Conservation (phyloP, 2,113 vertebrate genomes). For the Arvicanthis niloticus region DNA sequence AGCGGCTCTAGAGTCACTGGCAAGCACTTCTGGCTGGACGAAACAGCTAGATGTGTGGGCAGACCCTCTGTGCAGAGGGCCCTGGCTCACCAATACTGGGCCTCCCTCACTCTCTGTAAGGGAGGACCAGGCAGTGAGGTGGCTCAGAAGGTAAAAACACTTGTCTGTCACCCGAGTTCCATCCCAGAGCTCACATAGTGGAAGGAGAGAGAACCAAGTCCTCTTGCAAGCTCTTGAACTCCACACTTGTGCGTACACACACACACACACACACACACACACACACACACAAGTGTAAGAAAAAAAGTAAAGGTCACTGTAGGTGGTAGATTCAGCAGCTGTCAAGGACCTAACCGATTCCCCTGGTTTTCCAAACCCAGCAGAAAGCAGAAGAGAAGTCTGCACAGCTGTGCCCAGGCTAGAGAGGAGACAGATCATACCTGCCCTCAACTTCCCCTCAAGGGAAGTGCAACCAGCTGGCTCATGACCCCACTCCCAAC, state of each 20-base stretch:
- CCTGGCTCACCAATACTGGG: not conserved
- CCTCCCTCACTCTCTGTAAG: not conserved
- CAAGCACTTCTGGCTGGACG: not conserved
- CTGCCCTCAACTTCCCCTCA: not conserved
- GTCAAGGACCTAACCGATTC: not conserved
- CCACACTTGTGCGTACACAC: not conserved
- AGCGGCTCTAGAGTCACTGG: not conserved
- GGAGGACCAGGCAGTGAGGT: not conserved
- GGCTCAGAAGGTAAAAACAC: not conserved
- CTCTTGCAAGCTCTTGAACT: not conserved
- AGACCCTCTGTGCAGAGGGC: not conserved
- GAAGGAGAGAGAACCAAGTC: not conserved
- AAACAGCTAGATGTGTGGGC: not conserved
- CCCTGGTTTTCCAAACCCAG: not conserved
- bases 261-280: not conserved
- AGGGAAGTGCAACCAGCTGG: not conserved
- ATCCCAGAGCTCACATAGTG: not conserved
- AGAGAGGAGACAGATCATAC: not conserved
- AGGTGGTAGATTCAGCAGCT: not conserved
- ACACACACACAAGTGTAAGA: not conserved
- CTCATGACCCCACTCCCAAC: not conserved
- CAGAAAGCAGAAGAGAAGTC: not conserved
- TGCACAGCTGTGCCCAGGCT: not conserved
- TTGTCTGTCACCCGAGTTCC: not conserved
- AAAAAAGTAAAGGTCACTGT: not conserved